Base-by-base conservation (phyloP, 2,797 vertebrate species). In the Dendrocincla fuliginosa region DNA sequence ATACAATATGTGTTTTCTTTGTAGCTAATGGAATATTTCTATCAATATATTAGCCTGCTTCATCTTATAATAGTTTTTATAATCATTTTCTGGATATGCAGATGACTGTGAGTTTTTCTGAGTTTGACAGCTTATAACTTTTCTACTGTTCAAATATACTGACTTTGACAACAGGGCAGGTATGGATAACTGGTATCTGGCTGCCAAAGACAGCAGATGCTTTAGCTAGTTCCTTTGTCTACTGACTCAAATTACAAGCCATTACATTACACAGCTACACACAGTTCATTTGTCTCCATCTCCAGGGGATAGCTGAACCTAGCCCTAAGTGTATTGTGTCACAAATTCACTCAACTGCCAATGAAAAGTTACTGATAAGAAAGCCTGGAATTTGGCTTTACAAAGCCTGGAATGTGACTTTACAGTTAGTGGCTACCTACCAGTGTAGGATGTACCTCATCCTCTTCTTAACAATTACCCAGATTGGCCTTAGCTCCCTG, bases 131-230 rank as follows among this genome's bases (percentile, higher is more conserved):
- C 13, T 64, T 71, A 50, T n/a, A 65, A 56, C 20, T 6, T 61
- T 53, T 61, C 24, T 9, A 24, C 11, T 44, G 5, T 32, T 64
- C 27, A 20, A 42, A 74, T 53, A 42, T 60, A 53, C n/a, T 60
- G 20, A 33, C 30, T 67, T 71, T 30, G 50, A 25, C 24, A 60
- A 15, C 44, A n/a, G 50, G 5, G 59, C 15, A 35, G 8, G 28
- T 32, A 23, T 0, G 0, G 37, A 41, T 16, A 68, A 16, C 13
- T 27, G 32, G 18, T 25, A 30, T 61, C 18, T 47, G 22, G 1
- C 44, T 89, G 56, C 68, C 44, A 27, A 56, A 64, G 16, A 33
- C 47, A 63, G 33, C 25, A 41, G 47, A 11, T 59, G 11, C 39
- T 90, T 88, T n/a, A 49, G 11, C 23, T 55, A 33, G 20, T 59